A percentile compares a stretch with the other conserved stretches of the same genome.
Evolutionary conservation across 2,113 vertebrate species (phyloP).

Genomic region (Corythoichthys intestinalis): DNA sequence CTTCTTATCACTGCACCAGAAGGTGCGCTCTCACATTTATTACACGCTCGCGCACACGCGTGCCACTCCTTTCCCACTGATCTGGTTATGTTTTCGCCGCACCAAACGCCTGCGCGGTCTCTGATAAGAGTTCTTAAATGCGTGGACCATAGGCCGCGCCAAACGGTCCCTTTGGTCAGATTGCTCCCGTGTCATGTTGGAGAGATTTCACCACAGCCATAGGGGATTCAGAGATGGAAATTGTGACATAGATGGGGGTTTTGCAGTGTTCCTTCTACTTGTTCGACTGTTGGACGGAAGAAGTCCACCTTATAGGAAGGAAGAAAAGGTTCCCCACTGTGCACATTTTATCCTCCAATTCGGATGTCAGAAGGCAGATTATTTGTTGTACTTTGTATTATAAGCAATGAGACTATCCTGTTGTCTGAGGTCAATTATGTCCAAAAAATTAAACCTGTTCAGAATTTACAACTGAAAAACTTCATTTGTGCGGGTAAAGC

Average conservation of each 20-base stretch:
- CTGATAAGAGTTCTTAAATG: slow-evolving; percentile 62
- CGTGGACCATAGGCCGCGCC: background rate
- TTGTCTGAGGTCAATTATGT: no score
- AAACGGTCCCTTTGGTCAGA: slow-evolving; percentile 28
- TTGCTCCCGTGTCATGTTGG: slow-evolving; percentile 1
- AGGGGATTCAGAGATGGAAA: background rate
- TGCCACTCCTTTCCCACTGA: slow-evolving; percentile 24
- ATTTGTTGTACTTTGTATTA: no score
- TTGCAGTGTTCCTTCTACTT: background rate
- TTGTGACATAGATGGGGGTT: background rate
- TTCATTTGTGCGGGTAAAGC: no score
- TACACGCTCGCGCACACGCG: slow-evolving; percentile 5
- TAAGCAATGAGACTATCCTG: no score
- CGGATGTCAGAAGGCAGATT: no score
- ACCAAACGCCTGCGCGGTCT: slow-evolving; percentile 39
- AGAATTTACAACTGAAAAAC: no score
- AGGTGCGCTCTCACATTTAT: slow-evolving; percentile 54
- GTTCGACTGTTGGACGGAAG: no score
- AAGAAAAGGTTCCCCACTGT: no score
- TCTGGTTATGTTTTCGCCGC: slow-evolving; percentile 40
- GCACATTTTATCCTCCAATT: no score
- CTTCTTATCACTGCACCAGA: slow-evolving; percentile 52
- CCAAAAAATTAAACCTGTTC: no score
- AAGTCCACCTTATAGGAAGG: no score
- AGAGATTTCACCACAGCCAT: background rate